Evolutionary conservation across 2,113 vertebrate genomes (phyloP).

Genomic region (Suncus etruscus): DNA sequence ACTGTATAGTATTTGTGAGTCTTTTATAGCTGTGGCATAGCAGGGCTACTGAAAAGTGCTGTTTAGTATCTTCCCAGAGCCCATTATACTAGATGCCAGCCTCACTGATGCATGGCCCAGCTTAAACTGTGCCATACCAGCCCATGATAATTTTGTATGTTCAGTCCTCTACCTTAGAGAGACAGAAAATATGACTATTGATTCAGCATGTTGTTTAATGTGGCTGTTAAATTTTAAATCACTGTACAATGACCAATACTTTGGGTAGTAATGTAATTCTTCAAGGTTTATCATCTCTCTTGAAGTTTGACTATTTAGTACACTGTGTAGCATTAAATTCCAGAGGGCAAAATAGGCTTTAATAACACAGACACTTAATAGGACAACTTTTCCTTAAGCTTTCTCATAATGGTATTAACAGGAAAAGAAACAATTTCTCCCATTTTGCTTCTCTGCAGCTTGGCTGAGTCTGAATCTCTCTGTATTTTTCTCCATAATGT

Average conservation of each 20-base stretch:
- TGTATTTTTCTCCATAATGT: conserved; percentile 44
- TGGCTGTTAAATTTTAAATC: conserved; percentile 68
- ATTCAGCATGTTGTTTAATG: conserved; percentile 53
- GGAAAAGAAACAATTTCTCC: conserved; percentile 42
- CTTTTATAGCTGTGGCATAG: not conserved
- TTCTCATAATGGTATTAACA: conserved; percentile 33
- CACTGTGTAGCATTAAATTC: conserved; percentile 3
- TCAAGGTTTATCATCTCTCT: conserved; percentile 49
- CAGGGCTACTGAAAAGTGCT: not conserved
- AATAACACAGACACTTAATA: conserved; percentile 62
- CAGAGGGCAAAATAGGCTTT: conserved; percentile 26
- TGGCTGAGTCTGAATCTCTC: not conserved
- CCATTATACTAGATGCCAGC: not conserved
- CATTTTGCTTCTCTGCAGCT: conserved; percentile 12
- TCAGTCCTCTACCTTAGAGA: conserved; percentile 54
- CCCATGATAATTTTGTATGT: not conserved
- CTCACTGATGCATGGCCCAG: not conserved
- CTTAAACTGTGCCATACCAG: not conserved
- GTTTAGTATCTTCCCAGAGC: not conserved
- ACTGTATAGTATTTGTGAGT: not conserved
- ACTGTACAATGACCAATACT: conserved; percentile 52
- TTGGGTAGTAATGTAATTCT: conserved; percentile 55
- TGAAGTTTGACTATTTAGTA: conserved; percentile 46
- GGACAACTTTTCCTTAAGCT: conserved; percentile 25
- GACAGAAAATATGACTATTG: conserved; percentile 53